phyloP scores from a whole-genome alignment of 2,113 vertebrate species.

The Oreochromis aureus region DNA sequence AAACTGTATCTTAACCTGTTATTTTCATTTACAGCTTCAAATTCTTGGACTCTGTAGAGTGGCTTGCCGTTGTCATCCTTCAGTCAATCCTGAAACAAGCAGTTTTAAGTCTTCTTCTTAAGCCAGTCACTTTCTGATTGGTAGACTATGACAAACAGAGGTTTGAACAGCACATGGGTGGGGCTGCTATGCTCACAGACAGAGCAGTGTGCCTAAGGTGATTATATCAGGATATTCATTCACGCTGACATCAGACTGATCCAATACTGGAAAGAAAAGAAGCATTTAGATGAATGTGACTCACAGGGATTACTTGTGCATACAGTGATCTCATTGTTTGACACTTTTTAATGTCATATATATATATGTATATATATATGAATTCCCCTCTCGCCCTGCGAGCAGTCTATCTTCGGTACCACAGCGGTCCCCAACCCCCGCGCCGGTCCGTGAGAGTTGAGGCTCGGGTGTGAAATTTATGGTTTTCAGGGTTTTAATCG shows the following conservation, averaged over 20 bases:
- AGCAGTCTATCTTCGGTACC: not conserved
- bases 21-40: not conserved
- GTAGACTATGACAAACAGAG: not conserved
- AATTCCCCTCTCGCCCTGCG: not conserved
- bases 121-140: not conserved
- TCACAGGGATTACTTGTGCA: not conserved
- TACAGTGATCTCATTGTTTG: not conserved
- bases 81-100: not conserved
- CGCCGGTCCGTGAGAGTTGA: not conserved
- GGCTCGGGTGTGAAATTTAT: not conserved
- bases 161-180: not conserved
- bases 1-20: not conserved
- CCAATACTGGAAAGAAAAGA: not conserved
- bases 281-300: not conserved
- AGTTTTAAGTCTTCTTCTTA: not conserved
- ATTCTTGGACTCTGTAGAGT: not conserved
- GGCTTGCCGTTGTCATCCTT: accelerated
- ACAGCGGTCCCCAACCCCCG: no score
- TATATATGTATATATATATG: no score
- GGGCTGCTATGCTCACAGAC: accelerated
- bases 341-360: not conserved
- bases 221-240: not conserved
- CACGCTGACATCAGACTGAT: not conserved
- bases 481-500: accelerated
- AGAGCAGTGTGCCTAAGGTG: not conserved